Base-by-base conservation (phyloP, 2,888 invertebrate species). In the Sesamia inferens region DNA sequence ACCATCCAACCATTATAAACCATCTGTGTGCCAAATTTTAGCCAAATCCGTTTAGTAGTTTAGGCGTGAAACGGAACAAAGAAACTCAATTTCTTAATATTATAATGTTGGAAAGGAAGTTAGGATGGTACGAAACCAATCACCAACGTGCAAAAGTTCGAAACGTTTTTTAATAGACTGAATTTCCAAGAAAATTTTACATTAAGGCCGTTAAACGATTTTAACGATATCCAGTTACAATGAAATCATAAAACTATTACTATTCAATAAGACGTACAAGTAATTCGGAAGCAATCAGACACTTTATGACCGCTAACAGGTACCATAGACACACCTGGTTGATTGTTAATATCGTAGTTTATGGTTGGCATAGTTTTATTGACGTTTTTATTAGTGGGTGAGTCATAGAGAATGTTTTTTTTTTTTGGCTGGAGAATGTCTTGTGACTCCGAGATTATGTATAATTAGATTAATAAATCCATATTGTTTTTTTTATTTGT, bases 251-350 rank as follows among this genome's bases (percentile, higher is more conserved):
- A 71, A 75, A 62, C 58, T 51, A 83, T 89, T 87, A 75, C n/a
- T 66, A 89, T 89, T 89, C 89, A 68, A 47, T 39, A 47, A 79
- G 77, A 81, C 78, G 83, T 44, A 44, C 1, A 31, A 2, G 31
- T 48, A 78, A 87, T 87, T 89, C 89, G 88, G 88, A 89, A 88
- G 89, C 84, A 82, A 88, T 89, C 83, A 74, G 74, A 79, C 65
- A 65, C 74, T 89, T 89, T 89, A 89, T 82, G 80, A 70, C 71
- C 71, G 42, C 74, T 85, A 70, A 83, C 82, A 71, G 63, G 67
- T 71, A 77, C 84, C 80, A 80, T 74, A 79, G 84, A 85, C 89
- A 85, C 88, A 89, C 89, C 89, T 88, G 88, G 82, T 71, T 55
- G 82, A 66, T 72, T 80, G 74, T 85, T 82, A 82, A 81, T 85